Percentiles rank a stretch among this genome's conserved stretches.
Evolutionary conservation across 64 coral and sea anemone species (phyloP).

Genomic region (Actinia tenebrosa): DNA sequence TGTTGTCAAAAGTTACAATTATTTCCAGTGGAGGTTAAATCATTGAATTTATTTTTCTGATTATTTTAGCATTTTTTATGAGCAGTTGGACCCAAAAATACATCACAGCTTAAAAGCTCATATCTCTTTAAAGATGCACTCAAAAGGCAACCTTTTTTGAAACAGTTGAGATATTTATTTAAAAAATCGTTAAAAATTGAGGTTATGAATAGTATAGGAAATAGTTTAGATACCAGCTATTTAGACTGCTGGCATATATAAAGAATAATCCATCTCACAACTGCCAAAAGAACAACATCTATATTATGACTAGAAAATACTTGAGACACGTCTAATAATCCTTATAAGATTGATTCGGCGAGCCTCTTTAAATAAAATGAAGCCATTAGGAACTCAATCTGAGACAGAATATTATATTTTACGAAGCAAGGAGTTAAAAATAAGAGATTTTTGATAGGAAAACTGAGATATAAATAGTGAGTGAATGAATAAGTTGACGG

Average conservation of each 20-base stretch:
- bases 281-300: background rate
- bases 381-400: background rate
- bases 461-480: background rate
- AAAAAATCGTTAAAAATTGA: background rate
- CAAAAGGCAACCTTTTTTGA: background rate
- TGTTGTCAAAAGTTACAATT: too few relatives aligned
- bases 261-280: background rate
- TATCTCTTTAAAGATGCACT: too few relatives aligned
- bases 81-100: too few relatives aligned
- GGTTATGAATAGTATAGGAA: background rate
- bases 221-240: background rate
- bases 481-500: background rate
- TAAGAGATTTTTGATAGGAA: background rate
- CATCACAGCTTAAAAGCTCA: too few relatives aligned
- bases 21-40: too few relatives aligned
- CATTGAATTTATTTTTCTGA: too few relatives aligned
- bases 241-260: background rate
- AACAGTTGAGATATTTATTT: background rate
- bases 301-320: background rate
- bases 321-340: background rate
- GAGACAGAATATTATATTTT: background rate
- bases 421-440: background rate
- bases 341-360: background rate
- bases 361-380: background rate
- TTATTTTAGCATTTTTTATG: too few relatives aligned